Conservation (phyloP, 2,888 invertebrate species). For the Agonum fuliginosum region DNA sequence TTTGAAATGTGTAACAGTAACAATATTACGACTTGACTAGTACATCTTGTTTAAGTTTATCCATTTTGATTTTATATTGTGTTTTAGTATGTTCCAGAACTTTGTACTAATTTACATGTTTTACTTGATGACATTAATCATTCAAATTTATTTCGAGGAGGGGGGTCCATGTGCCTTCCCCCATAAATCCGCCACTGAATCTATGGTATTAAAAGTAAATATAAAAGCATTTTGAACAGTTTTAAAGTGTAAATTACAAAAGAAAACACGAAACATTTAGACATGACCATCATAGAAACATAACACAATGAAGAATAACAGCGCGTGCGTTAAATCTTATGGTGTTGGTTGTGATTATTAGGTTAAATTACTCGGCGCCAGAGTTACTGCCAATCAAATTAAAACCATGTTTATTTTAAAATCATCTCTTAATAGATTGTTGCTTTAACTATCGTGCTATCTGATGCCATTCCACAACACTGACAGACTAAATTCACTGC, state of each 20-base stretch:
- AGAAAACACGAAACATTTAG: neutral
- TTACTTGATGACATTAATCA: no score
- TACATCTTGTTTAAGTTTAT: no score
- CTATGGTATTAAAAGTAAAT: no score
- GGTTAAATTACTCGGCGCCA: conserved; percentile 25
- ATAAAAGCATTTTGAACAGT: neutral
- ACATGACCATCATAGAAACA: no score
- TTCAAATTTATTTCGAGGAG: no score
- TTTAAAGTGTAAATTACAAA: neutral
- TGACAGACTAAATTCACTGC: neutral
- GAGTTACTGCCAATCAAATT: conserved; percentile 16
- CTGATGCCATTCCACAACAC: neutral
- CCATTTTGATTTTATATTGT: no score
- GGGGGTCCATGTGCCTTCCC: no score
- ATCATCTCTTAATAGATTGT: conserved; percentile 8
- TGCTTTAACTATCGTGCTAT: neutral
- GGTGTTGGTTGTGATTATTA: conserved; percentile 3
- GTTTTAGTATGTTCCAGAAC: no score
- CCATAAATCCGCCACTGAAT: no score
- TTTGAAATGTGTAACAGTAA: no score
- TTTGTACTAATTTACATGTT: no score
- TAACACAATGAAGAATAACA: neutral
- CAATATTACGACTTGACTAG: no score
- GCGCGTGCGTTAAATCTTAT: neutral
- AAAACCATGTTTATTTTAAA: conserved; percentile 40